phyloP scores from a whole-genome alignment of 2,797 vertebrate species.

The Rhinichthys osculus region DNA sequence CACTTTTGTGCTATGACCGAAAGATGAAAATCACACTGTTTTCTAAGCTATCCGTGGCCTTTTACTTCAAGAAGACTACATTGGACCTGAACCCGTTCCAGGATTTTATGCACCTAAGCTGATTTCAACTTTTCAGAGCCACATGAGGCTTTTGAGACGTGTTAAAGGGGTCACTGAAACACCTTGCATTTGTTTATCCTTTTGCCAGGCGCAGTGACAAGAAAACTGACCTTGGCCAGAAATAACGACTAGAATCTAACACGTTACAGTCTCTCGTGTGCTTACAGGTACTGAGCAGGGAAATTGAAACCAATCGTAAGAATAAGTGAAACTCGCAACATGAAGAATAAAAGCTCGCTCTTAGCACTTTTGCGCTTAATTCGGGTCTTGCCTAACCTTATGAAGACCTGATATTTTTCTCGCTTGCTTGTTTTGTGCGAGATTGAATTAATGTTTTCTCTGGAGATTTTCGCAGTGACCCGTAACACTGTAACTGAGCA shows the following conservation, averaged over 20 bases:
- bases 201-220: neutral
- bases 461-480: conserved; percentile 46
- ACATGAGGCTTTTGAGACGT: conserved; percentile 20
- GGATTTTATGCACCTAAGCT: neutral
- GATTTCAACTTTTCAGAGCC: conserved; percentile 1
- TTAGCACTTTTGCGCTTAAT: conserved; percentile 21
- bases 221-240: conserved; percentile 37
- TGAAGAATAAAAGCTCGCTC: conserved; percentile 28
- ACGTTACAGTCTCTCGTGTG: neutral
- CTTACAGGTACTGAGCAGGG: conserved; percentile 3
- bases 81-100: conserved; percentile 4
- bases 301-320: conserved; percentile 8
- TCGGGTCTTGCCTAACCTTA: conserved; percentile 17
- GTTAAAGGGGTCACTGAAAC: conserved; percentile 26
- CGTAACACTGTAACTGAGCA: conserved; percentile 20
- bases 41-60: neutral
- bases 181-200: conserved; percentile 6
- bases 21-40: conserved; percentile 13
- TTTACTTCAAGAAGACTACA: neutral
- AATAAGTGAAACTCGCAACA: neutral
- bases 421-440: conserved; percentile 15
- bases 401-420: conserved; percentile 14
- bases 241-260: conserved; percentile 26
- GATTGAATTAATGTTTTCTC: conserved; percentile 50
- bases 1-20: neutral